phyloP scores from a whole-genome alignment of 35 echinoderm and acorn worm genomes.

The Anneissia japonica region DNA sequence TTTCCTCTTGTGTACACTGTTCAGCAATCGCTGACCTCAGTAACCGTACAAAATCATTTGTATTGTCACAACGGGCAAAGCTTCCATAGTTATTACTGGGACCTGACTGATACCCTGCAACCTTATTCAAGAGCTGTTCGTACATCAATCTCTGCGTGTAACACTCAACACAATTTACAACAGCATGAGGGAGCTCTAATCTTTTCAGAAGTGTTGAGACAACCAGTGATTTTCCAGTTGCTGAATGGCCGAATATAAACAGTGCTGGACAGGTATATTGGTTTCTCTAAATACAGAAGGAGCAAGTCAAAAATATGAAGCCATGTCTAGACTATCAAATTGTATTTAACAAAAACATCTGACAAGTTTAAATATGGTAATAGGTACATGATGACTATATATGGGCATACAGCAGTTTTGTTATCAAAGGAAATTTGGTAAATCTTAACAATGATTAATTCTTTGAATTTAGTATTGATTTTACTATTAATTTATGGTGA shows the following conservation, averaged over 20 bases:
- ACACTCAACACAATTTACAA: constrained; percentile 87
- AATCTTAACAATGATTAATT: neutral
- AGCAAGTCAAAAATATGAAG: neutral
- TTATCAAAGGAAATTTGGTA: no score
- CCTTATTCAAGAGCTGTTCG: constrained; percentile 69
- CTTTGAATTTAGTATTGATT: no score
- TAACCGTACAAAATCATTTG: constrained; percentile 79
- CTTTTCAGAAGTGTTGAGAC: constrained; percentile 22
- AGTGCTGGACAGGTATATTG: constrained; percentile 48
- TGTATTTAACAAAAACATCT: neutral
- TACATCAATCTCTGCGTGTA: constrained; percentile 56
- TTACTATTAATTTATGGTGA: no score
- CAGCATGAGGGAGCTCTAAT: constrained; percentile 33
- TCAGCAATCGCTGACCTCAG: constrained; percentile 48
- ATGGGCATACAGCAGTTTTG: no score
- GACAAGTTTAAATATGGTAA: neutral
- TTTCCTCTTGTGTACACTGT: constrained; percentile 44
- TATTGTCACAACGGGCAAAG: constrained; percentile 68
- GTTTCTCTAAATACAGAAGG: constrained; percentile 17
- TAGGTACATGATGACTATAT: no score
- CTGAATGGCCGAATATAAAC: constrained; percentile 77
- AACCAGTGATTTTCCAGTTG: constrained; percentile 73
- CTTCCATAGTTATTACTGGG: constrained; percentile 59
- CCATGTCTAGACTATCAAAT: neutral
- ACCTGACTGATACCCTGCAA: constrained; percentile 38